These are phyloP conservation scores for Nomia melanderi DNA, from an alignment of 1,140 invertebrate genomes.

Conservation along the genomic window DNA sequence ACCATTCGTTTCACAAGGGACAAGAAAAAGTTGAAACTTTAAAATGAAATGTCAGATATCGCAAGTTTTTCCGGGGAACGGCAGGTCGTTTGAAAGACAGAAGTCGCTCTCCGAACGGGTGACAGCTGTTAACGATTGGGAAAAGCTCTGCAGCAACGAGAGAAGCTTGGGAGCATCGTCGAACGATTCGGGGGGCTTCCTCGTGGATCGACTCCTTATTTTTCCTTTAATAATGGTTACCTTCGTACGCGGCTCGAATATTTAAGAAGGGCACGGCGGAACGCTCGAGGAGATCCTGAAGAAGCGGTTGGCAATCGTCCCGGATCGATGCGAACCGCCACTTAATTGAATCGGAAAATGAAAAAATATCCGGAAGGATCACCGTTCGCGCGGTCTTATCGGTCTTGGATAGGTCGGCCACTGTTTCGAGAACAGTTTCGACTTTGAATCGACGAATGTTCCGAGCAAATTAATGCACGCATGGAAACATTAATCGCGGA, in stretches of 20 bases:
- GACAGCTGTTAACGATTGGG: neutral
- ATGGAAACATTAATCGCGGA: too few species aligned
- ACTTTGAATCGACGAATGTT: too few species aligned
- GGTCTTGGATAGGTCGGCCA: neutral
- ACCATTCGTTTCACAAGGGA: too few species aligned
- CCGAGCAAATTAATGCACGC: too few species aligned
- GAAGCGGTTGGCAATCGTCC: slow-evolving; percentile 26
- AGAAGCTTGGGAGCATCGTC: too few species aligned
- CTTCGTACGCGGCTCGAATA: slow-evolving; percentile 28
- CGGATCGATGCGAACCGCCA: slow-evolving; percentile 14
- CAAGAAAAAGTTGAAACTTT: too few species aligned
- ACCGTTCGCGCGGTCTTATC: neutral
- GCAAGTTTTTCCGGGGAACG: neutral
- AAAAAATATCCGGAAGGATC: slow-evolving; percentile 15
- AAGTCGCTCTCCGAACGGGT: neutral
- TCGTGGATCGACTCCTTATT: slow-evolving; percentile 13
- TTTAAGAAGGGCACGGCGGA: neutral
- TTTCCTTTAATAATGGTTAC: slow-evolving; percentile 33
- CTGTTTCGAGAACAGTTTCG: neutral
- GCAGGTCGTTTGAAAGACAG: neutral
- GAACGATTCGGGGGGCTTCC: neutral
- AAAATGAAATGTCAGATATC: neutral
- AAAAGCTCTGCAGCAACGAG: neutral
- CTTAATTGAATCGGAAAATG: slow-evolving; percentile 26
- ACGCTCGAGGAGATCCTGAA: neutral